Percentiles rank a stretch among this genome's conserved stretches.
phyloP scores from a whole-genome alignment of 2,888 invertebrate genomes.

The Meteorus colon region DNA sequence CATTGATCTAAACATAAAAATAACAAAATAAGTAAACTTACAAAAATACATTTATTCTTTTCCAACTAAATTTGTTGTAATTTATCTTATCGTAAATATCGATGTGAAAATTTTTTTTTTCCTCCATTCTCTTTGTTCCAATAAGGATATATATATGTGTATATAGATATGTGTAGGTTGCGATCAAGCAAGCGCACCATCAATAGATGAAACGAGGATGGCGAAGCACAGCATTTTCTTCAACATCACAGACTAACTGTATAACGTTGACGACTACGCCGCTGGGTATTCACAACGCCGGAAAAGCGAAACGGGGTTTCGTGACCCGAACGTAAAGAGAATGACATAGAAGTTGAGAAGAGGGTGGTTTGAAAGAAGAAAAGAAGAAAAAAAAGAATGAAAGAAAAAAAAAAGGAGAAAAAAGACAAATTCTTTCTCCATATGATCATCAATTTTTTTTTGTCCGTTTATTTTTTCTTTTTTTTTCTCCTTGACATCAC shows the following conservation, averaged over 20 bases:
- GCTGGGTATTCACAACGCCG: constrained; percentile 19
- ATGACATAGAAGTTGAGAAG: constrained; percentile 9
- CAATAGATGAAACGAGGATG: constrained; percentile 4
- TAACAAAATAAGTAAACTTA: too few species aligned
- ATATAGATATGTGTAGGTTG: background rate
- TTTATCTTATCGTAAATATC: background rate
- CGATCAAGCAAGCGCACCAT: background rate
- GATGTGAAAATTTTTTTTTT: background rate
- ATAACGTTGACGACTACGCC: constrained; percentile 8
- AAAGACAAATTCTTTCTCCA: background rate
- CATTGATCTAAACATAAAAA: too few species aligned
- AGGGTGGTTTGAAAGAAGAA: background rate
- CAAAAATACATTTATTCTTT: too few species aligned
- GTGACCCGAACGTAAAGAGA: background rate
- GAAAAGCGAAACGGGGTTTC: constrained; percentile 4
- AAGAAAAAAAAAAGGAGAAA: background rate
- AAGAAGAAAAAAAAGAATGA: background rate
- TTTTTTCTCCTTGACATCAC: background rate
- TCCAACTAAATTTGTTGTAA: too few species aligned
- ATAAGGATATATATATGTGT: background rate
- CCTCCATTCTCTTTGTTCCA: too few species aligned
- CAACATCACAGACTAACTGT: background rate
- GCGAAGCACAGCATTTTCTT: background rate
- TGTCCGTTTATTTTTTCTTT: background rate
- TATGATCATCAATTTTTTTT: background rate